Evolutionary conservation across 2,797 vertebrate species (phyloP).

Genomic region (Pangasius macronema): DNA sequence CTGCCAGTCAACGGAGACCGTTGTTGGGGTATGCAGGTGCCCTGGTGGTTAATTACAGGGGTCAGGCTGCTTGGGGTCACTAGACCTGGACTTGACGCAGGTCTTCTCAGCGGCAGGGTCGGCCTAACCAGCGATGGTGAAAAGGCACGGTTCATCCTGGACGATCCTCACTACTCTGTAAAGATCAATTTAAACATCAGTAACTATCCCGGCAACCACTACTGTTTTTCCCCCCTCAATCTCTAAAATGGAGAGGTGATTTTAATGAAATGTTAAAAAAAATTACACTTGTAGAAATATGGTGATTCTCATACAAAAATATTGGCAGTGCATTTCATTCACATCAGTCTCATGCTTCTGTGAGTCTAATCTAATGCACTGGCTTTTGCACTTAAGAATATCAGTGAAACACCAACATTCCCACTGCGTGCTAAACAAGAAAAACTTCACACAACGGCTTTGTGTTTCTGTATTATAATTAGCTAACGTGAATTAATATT

Average conservation of each 20-base stretch:
- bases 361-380: neutral
- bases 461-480: neutral
- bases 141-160: conserved; percentile 53
- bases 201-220: neutral
- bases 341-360: neutral
- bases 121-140: conserved; percentile 53
- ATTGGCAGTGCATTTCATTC: neutral
- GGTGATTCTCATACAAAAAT: neutral
- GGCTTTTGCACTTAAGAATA: neutral
- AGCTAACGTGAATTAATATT: neutral
- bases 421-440: neutral
- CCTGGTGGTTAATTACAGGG: conserved; percentile 17
- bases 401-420: too few relatives aligned
- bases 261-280: neutral
- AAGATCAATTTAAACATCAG: neutral
- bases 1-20: neutral
- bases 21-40: neutral
- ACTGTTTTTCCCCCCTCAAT: neutral
- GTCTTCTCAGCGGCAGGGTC: conserved; percentile 71
- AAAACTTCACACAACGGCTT: neutral
- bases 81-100: conserved; percentile 54
- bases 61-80: neutral
- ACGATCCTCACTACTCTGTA: neutral
- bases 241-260: neutral
- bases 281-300: neutral